A percentile compares a stretch with the other conserved stretches of the same genome.
Conservation (phyloP, 2,797 vertebrate species). For the Sardinella longiceps region DNA sequence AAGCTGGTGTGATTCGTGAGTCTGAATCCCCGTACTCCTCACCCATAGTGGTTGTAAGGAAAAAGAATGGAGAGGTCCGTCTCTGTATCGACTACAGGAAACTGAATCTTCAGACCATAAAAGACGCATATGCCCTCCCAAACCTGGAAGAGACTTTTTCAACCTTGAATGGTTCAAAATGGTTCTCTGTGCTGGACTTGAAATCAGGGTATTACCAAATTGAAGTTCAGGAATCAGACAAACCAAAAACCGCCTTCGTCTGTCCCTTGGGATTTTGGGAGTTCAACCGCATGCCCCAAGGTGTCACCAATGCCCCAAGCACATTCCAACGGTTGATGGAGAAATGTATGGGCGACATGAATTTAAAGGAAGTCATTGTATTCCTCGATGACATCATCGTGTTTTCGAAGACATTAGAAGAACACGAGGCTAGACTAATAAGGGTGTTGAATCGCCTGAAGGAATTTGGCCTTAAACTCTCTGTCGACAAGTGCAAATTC, state of each 20-base stretch:
- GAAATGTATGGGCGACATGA: background rate
- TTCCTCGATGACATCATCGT: no score
- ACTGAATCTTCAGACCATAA: background rate
- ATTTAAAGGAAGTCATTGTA: background rate
- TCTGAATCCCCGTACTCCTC: background rate
- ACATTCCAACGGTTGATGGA: conserved; percentile 20
- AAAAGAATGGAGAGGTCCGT: background rate
- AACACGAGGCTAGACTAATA: background rate
- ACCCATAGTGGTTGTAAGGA: background rate
- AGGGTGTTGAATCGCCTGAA: background rate
- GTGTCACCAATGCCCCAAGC: background rate
- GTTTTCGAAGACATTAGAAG: background rate
- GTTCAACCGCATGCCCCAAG: background rate
- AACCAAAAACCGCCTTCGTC: background rate
- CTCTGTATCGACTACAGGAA: background rate
- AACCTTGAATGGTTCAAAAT: background rate
- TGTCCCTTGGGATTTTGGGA: background rate
- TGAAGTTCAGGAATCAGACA: background rate
- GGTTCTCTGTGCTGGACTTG: background rate
- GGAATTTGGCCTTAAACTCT: background rate
- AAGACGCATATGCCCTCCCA: background rate
- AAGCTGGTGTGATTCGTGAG: background rate
- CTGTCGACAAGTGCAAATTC: background rate
- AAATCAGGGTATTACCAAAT: background rate
- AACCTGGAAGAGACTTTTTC: background rate